These are phyloP conservation scores for Lampropteryx suffumata DNA, from an alignment of 2,888 invertebrate genomes.

Conservation along the genomic window DNA sequence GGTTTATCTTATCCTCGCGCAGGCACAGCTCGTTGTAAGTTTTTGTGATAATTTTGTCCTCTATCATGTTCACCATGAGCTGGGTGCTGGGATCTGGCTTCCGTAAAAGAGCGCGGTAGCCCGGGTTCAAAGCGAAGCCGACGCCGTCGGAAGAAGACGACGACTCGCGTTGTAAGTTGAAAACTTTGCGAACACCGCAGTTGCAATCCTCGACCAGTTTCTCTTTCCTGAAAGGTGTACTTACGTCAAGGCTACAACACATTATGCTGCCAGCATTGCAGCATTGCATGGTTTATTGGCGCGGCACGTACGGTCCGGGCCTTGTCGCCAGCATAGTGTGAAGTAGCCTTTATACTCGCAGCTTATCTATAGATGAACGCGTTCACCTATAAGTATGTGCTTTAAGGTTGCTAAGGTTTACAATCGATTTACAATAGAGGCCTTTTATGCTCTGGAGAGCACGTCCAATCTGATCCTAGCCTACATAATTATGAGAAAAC, in stretches of 20 bases:
- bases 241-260: slow-evolving; percentile 1
- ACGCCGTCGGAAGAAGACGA: slow-evolving; percentile 67
- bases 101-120: slow-evolving; percentile 30
- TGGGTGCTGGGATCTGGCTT: slow-evolving; percentile 43
- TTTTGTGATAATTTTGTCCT: slow-evolving; percentile 38
- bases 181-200: slow-evolving; percentile 55
- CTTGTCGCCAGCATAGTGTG: too few species aligned
- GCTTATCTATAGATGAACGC: too few species aligned
- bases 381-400: too few species aligned
- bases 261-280: too few species aligned
- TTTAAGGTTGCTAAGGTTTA: too few species aligned
- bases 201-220: slow-evolving; percentile 59
- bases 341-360: too few species aligned
- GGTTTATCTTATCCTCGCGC: slow-evolving; percentile 33
- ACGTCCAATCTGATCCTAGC: too few species aligned
- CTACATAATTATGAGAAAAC: too few species aligned
- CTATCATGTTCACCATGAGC: slow-evolving; percentile 47
- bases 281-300: too few species aligned
- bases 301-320: too few species aligned
- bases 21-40: slow-evolving; percentile 37
- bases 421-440: too few species aligned
- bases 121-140: slow-evolving; percentile 23
- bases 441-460: too few species aligned
- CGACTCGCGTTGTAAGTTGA: slow-evolving; percentile 55
- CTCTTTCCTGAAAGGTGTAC: slow-evolving; percentile 46